Percentiles rank a stretch among this genome's conserved stretches.
These are phyloP conservation scores for Ferdinandea cuprea DNA, from an alignment of 2,888 invertebrate species.

Conservation along the genomic window DNA sequence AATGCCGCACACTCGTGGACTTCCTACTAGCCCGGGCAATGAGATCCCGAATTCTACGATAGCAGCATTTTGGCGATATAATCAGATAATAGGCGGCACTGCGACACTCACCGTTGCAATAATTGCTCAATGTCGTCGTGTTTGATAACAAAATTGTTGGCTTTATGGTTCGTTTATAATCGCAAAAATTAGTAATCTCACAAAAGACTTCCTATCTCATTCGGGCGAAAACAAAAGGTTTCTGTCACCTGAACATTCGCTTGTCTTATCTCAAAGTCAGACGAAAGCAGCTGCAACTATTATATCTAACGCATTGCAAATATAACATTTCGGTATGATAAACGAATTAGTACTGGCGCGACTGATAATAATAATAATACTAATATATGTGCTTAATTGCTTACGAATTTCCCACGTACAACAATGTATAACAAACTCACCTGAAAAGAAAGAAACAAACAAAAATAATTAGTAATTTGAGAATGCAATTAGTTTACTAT, in stretches of 20 bases:
- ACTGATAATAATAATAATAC: slow-evolving; percentile 1
- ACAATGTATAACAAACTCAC: background rate
- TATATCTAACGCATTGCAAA: background rate
- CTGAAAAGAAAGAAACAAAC: background rate
- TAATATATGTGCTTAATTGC: no score
- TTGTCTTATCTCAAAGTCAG: background rate
- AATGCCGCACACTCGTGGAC: no score
- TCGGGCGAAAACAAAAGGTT: background rate
- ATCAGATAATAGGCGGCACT: no score
- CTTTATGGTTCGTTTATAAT: no score
- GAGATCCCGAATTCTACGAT: no score
- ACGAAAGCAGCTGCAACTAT: background rate
- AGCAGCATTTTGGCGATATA: no score
- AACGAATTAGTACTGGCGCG: background rate
- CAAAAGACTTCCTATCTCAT: background rate
- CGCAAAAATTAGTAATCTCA: no score
- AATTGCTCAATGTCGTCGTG: no score
- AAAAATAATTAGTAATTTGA: background rate
- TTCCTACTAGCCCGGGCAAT: no score
- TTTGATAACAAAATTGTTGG: no score
- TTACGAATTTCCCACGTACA: no score
- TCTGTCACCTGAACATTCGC: background rate
- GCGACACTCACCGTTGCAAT: no score
- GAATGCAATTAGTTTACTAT: background rate
- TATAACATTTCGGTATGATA: background rate